Conservation (phyloP, 92 coral and sea anemone species). For the Palythoa caribaeorum region DNA sequence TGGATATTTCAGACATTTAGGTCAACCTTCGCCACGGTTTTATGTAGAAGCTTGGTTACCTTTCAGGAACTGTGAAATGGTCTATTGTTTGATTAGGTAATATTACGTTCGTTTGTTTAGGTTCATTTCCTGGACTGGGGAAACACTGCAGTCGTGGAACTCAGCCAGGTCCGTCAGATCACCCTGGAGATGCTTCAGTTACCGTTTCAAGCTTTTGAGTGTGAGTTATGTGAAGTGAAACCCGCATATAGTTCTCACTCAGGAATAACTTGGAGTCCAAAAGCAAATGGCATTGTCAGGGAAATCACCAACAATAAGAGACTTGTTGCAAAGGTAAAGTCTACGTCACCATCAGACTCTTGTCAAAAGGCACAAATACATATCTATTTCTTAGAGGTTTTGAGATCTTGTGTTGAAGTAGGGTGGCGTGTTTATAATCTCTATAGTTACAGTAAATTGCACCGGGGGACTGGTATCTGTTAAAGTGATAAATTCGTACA, state of each 20-base stretch:
- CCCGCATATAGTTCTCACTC: slow-evolving; percentile 67
- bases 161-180: slow-evolving; percentile 63
- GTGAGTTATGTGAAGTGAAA: slow-evolving; percentile 84
- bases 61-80: too few species aligned
- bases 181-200: slow-evolving; percentile 61
- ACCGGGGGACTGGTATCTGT: too few species aligned
- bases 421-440: too few species aligned
- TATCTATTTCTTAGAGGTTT: background rate
- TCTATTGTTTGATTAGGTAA: background rate
- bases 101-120: background rate
- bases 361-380: background rate
- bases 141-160: slow-evolving; percentile 60
- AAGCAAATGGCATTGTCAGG: slow-evolving; percentile 70
- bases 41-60: too few species aligned
- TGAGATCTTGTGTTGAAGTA: background rate
- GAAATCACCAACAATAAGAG: slow-evolving; percentile 71
- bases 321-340: slow-evolving; percentile 88
- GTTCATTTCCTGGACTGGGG: slow-evolving; percentile 88
- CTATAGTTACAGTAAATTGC: too few species aligned
- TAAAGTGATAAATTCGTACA: too few species aligned
- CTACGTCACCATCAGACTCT: background rate
- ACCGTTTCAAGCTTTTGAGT: slow-evolving; percentile 94
- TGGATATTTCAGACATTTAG: too few species aligned
- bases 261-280: slow-evolving; percentile 78
- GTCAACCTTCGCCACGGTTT: too few species aligned